Evolutionary conservation across 1,140 invertebrate species (phyloP).

Genomic region (Microvelia longipes): DNA sequence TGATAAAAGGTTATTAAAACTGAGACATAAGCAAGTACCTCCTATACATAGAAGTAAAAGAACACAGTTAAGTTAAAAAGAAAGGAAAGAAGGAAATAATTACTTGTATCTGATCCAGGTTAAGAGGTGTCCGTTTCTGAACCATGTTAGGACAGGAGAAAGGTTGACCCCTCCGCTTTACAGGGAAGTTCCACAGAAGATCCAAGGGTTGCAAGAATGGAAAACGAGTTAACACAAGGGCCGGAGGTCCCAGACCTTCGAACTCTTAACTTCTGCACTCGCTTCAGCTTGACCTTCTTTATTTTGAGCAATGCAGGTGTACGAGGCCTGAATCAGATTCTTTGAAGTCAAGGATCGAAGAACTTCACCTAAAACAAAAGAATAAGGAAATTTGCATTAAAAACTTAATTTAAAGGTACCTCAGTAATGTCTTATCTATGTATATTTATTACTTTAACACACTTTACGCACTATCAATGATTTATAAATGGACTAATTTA

Average conservation of each 20-base stretch:
- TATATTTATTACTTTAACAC: too few relatives aligned
- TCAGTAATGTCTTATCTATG: too few relatives aligned
- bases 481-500: too few relatives aligned
- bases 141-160: constrained; percentile 54
- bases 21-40: too few relatives aligned
- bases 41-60: too few relatives aligned
- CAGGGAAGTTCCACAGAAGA: constrained; percentile 65
- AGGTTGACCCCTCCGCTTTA: constrained; percentile 57
- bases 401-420: not conserved
- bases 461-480: too few relatives aligned
- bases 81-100: too few relatives aligned
- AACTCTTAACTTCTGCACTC: constrained; percentile 45
- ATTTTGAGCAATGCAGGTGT: constrained; percentile 66
- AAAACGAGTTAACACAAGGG: constrained; percentile 49
- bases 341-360: constrained; percentile 47
- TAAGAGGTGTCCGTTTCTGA: constrained; percentile 51
- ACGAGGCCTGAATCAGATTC: constrained; percentile 53
- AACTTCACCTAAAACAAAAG: constrained; percentile 23
- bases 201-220: constrained; percentile 52
- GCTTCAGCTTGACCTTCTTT: constrained; percentile 48
- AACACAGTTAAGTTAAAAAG: too few relatives aligned
- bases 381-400: not conserved
- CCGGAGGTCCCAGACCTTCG: constrained; percentile 36
- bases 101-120: constrained; percentile 27
- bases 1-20: too few relatives aligned